Evolutionary conservation across 2,797 vertebrate genomes (phyloP).

Genomic region (Phalanger gymnotis): DNA sequence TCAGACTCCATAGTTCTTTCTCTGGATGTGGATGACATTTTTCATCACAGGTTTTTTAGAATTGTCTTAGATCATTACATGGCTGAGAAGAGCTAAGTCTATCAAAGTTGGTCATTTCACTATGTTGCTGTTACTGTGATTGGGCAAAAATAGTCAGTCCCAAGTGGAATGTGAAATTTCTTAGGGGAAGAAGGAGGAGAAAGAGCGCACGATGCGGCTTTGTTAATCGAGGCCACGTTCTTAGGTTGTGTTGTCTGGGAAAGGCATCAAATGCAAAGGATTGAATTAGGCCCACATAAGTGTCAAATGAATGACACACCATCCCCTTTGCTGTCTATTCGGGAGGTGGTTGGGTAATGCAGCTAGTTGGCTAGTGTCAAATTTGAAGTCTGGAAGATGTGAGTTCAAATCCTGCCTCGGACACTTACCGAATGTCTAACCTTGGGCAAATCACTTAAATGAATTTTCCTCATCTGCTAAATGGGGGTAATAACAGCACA

Average conservation of each 20-base stretch:
- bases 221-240: background rate
- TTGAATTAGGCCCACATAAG: constrained; percentile 43
- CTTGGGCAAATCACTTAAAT: background rate
- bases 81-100: no score
- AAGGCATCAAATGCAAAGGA: constrained; percentile 57
- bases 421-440: background rate
- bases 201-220: background rate
- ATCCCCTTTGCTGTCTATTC: constrained; percentile 39
- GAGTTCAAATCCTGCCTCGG: background rate
- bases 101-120: no score
- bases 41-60: no score
- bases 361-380: background rate
- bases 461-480: background rate
- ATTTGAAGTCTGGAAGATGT: background rate
- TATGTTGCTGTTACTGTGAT: background rate
- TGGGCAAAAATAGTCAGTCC: background rate
- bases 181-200: background rate
- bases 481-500: background rate
- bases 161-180: background rate
- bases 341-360: constrained; percentile 14
- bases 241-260: constrained; percentile 18
- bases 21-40: no score
- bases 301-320: background rate
- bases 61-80: no score
- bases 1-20: no score